These are phyloP conservation scores for Bombus vancouverensis DNA, from an alignment of 1,140 invertebrate genomes.

Conservation along the genomic window DNA sequence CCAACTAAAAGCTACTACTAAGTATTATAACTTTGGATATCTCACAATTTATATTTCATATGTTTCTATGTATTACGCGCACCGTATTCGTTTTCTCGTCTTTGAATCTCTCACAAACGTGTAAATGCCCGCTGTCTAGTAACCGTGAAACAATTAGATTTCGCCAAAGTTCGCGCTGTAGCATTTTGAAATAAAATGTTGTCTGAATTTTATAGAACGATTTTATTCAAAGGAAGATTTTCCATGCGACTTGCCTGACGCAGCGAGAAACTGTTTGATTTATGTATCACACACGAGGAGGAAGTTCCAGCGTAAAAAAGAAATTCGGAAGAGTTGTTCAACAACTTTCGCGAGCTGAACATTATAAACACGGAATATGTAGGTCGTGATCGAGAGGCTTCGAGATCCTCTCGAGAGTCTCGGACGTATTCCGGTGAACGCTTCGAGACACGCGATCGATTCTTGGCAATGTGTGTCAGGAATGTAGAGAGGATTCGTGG, in stretches of 20 bases:
- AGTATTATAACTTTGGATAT: too few species aligned
- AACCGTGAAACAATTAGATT: too few species aligned
- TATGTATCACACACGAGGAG: background rate
- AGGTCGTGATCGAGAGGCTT: slow-evolving; percentile 46
- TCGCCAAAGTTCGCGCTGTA: too few species aligned
- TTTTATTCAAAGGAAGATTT: too few species aligned
- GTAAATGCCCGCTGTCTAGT: too few species aligned
- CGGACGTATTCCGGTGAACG: background rate
- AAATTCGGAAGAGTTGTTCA: slow-evolving; percentile 60
- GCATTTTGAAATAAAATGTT: too few species aligned
- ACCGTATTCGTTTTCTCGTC: too few species aligned
- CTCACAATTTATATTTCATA: too few species aligned
- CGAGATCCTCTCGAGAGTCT: slow-evolving; percentile 25
- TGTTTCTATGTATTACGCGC: too few species aligned
- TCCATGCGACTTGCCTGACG: background rate
- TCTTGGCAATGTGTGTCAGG: slow-evolving; percentile 23
- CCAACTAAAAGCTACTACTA: too few species aligned
- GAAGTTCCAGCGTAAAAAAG: slow-evolving; percentile 1
- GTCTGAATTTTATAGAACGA: too few species aligned
- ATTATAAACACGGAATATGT: slow-evolving; percentile 44
- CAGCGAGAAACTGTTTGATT: background rate
- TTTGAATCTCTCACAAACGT: too few species aligned
- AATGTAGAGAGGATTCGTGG: slow-evolving; percentile 3
- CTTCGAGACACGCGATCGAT: slow-evolving; percentile 22
- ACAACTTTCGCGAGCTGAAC: slow-evolving; percentile 56